A percentile compares a stretch with the other conserved stretches of the same genome.
phyloP scores from a whole-genome alignment of 2,113 vertebrate species.

The Climacteris rufus region DNA sequence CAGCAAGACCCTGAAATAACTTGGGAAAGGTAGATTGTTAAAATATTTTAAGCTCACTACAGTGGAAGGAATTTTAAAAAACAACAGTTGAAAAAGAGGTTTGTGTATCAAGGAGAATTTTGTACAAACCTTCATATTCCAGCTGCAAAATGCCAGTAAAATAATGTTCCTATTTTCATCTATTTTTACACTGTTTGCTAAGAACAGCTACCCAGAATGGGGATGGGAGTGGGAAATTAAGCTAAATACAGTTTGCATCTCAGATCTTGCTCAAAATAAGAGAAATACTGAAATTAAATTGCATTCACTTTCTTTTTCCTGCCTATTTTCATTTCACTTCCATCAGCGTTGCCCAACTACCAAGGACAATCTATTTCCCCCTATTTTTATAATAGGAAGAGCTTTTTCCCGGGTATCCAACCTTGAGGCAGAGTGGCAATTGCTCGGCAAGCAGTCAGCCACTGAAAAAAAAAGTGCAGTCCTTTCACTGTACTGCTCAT shows the following conservation, averaged over 20 bases:
- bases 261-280: background rate
- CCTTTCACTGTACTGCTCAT: background rate
- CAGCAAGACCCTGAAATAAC: background rate
- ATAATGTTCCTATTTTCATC: background rate
- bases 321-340: background rate
- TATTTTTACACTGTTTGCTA: background rate
- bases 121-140: background rate
- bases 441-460: background rate
- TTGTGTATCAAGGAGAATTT: background rate
- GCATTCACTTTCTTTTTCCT: background rate
- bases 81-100: background rate
- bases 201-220: background rate
- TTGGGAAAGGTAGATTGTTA: background rate
- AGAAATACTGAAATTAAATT: background rate
- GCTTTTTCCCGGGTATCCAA: background rate
- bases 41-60: background rate
- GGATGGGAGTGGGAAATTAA: background rate
- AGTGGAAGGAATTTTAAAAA: background rate
- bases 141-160: background rate
- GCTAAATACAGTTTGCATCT: background rate
- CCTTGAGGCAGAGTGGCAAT: background rate
- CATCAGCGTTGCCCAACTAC: fast-evolving
- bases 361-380: background rate
- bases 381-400: background rate
- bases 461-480: background rate